phyloP scores from a whole-genome alignment of 2,797 vertebrate genomes.

The Pagetopsis macropterus region DNA sequence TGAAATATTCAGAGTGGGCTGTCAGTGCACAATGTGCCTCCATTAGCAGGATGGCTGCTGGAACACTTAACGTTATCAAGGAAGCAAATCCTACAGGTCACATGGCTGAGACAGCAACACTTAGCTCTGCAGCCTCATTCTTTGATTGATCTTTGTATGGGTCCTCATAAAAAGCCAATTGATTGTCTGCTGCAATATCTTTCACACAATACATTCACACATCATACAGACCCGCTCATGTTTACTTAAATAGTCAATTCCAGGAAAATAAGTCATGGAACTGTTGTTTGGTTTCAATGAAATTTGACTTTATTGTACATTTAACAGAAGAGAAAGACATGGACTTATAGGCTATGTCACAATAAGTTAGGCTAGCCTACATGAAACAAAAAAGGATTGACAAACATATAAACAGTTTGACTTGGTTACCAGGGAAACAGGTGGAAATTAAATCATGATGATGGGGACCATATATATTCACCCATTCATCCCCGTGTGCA shows the following conservation, averaged over 20 bases:
- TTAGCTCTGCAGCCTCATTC: background rate
- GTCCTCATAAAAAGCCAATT: background rate
- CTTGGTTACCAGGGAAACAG: constrained; percentile 27
- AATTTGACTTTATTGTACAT: too few species aligned
- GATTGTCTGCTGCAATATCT: background rate
- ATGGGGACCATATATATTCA: background rate
- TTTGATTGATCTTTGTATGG: constrained; percentile 10
- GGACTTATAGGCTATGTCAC: background rate
- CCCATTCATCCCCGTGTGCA: background rate
- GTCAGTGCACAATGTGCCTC: constrained; percentile 59
- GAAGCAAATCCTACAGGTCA: constrained; percentile 32
- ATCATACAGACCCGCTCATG: background rate
- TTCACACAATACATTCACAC: background rate
- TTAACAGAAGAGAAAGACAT: background rate
- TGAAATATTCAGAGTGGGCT: constrained; percentile 75
- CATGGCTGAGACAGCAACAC: constrained; percentile 18
- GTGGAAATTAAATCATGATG: constrained; percentile 1
- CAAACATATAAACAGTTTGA: constrained; percentile 3
- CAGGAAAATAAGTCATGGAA: too few species aligned
- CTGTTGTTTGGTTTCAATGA: too few species aligned
- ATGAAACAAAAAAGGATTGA: background rate
- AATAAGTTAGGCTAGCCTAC: background rate
- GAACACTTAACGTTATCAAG: constrained; percentile 27
- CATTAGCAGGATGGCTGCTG: constrained; percentile 59
- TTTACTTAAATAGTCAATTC: background rate